Evolutionary conservation across 1,140 invertebrate genomes (phyloP), one percentile per base, ranked within the genome.

Genomic region (Tetramorium simillimum): DNA sequence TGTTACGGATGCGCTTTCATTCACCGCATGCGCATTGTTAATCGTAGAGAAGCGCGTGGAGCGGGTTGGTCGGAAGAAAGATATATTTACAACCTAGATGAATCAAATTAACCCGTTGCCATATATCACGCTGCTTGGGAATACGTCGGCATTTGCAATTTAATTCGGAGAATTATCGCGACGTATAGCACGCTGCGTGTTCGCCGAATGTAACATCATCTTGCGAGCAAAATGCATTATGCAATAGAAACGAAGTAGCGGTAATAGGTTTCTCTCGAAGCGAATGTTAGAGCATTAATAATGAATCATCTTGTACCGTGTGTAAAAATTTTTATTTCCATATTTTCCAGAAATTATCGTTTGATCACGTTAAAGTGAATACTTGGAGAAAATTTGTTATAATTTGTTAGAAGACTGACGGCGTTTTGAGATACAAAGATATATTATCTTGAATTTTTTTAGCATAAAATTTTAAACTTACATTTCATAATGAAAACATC

Each of bases 71-170:
- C 60, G 37, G 18, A 49, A 69, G 76, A 62, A 77, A 87, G 33
- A 73, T 85, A 60, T 72, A 86, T 89, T 89, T 89, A 89, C 87
- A 86, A 78, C 12, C 87, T 70, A 75, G 76, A 76, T 89, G 87
- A 89, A 89, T 89, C 84, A 82, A 89, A 89, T 89, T 89, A 89
- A 67, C 67, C 49, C 69, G 65, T 76, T 77, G 84, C 37, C 76
- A 86, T 89, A 89, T 77, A 86, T 89, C 88, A 86, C 69, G 53
- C 62, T 89, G 88, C 85, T 89, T 75, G 82, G 62, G 63, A 82
- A 90, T 86, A 89, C 88, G 88, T 89, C 88, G 85, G 75, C 84
- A 89, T 90, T 90, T 89, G 88, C 84, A 89, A 89, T 89, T 89
- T 85, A 89, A 89, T 89, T 89, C 69, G 80, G 53, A 75, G 53